Conservation (phyloP, 2,113 vertebrate genomes). For the Hyaena hyaena region DNA sequence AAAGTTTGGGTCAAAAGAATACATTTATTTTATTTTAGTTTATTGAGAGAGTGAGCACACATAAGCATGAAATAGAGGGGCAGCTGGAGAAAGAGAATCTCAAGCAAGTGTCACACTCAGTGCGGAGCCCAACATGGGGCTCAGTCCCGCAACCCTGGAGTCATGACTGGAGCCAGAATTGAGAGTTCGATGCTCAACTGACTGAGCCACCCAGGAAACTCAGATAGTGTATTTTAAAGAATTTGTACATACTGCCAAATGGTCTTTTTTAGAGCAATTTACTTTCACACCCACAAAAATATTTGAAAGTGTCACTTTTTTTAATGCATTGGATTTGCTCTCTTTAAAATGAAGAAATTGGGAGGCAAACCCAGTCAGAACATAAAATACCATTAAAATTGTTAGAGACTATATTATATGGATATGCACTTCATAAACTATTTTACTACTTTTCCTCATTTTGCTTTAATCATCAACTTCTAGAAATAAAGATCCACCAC, state of each 20-base stretch:
- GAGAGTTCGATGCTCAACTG: too few relatives aligned
- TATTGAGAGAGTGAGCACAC: too few relatives aligned
- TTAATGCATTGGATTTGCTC: not conserved
- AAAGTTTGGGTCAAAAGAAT: not conserved
- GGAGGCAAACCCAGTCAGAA: not conserved
- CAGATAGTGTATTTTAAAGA: not conserved
- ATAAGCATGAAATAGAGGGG: too few relatives aligned
- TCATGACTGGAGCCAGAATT: too few relatives aligned
- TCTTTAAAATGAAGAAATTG: not conserved
- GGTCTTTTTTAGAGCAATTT: not conserved
- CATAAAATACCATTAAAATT: not conserved
- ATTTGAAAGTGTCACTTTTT: not conserved
- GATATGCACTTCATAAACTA: not conserved
- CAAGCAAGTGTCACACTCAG: too few relatives aligned
- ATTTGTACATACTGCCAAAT: not conserved
- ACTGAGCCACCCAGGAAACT: too few relatives aligned
- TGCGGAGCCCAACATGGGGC: too few relatives aligned
- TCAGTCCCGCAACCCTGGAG: too few relatives aligned
- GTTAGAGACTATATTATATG: not conserved
- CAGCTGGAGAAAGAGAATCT: too few relatives aligned
- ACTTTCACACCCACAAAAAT: not conserved
- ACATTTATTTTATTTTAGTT: not conserved
- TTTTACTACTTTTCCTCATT: not conserved
- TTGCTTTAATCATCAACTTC: not conserved
- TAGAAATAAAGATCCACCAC: not conserved